Evolutionary conservation across 2,113 vertebrate genomes (phyloP).

Genomic region (Anarrhichthys ocellatus): DNA sequence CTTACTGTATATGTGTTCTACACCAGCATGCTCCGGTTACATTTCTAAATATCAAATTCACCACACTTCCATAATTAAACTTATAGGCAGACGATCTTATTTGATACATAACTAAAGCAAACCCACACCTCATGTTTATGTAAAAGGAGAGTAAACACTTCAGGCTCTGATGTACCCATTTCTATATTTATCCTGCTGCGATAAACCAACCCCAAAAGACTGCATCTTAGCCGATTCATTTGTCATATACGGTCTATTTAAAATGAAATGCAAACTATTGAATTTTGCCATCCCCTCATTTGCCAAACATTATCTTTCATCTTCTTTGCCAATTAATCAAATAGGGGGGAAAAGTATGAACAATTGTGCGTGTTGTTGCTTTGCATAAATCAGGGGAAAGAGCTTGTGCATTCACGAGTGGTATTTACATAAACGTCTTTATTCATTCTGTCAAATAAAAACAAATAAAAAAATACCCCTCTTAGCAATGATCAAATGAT

Average conservation of each 20-base stretch:
- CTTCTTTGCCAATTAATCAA: conserved; percentile 42
- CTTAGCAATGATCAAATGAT: conserved; percentile 66
- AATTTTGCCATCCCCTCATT: conserved; percentile 20
- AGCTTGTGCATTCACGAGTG: conserved; percentile 62
- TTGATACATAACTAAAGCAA: conserved; percentile 17
- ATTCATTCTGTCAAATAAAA: conserved; percentile 45
- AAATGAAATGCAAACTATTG: conserved; percentile 5
- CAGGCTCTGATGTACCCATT: neutral
- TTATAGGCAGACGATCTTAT: neutral
- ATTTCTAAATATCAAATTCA: conserved; percentile 8
- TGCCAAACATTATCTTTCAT: conserved; percentile 46
- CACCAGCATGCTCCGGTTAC: neutral
- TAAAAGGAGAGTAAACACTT: conserved; percentile 2
- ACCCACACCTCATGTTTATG: conserved; percentile 20
- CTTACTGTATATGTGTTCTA: neutral
- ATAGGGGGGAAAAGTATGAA: neutral
- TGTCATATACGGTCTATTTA: neutral
- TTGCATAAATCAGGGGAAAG: conserved; percentile 45
- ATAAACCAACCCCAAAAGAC: conserved; percentile 1
- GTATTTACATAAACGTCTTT: conserved; percentile 66
- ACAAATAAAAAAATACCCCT: conserved; percentile 37
- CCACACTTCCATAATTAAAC: neutral
- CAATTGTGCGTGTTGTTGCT: conserved; percentile 36
- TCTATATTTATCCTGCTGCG: neutral
- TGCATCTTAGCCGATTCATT: conserved; percentile 8